Conservation (phyloP, 2,113 vertebrate species). For the Myrmophylax atrothorax region DNA sequence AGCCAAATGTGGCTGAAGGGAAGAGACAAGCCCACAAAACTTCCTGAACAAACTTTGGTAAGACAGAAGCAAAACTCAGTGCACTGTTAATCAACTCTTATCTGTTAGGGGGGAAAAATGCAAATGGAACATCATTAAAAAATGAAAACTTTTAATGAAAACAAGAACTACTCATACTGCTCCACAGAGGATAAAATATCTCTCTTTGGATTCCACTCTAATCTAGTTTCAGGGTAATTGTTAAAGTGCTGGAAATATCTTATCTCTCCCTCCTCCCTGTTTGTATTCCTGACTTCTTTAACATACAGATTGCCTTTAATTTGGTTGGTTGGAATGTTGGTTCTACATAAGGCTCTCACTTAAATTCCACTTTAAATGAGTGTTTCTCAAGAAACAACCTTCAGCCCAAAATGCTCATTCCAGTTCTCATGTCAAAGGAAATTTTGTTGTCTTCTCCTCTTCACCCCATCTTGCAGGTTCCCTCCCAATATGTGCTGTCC, state of each 20-base stretch:
- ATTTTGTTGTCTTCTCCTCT: neutral
- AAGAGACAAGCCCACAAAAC: neutral
- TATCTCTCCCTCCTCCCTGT: constrained; percentile 11
- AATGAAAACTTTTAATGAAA: constrained; percentile 61
- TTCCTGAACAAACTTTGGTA: neutral
- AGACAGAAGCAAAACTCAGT: neutral
- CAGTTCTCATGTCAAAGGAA: neutral
- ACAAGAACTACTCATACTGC: constrained; percentile 45
- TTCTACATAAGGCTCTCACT: neutral
- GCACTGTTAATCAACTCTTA: constrained; percentile 30
- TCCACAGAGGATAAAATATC: constrained; percentile 44
- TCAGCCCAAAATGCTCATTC: neutral
- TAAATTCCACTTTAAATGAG: neutral
- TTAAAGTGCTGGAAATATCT: constrained; percentile 45
- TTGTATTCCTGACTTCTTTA: constrained; percentile 34
- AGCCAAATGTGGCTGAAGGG: neutral
- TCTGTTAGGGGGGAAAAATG: constrained; percentile 13
- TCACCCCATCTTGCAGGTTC: neutral
- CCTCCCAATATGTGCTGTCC: neutral
- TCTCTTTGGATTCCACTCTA: constrained; percentile 48
- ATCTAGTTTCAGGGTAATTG: constrained; percentile 53
- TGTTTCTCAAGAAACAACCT: neutral
- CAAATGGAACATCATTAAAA: constrained; percentile 31
- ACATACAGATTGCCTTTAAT: constrained; percentile 14
- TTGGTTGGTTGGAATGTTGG: neutral